phyloP scores from a whole-genome alignment of 2,888 invertebrate species.

The Pachliopta kotzebuea region DNA sequence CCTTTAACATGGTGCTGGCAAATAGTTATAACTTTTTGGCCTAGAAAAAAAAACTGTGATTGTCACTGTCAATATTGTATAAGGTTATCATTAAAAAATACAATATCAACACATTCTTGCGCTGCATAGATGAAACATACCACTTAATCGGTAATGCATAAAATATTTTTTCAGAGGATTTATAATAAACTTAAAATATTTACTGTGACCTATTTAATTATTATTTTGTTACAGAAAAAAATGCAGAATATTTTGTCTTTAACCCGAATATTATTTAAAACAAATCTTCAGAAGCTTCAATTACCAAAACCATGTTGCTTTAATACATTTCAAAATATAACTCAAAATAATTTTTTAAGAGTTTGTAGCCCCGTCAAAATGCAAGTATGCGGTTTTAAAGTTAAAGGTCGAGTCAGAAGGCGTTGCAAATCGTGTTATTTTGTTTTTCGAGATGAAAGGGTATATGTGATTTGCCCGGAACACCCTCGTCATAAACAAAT shows the following conservation, averaged over 20 bases:
- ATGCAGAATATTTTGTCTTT: conserved; percentile 54
- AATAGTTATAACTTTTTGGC: too few species aligned
- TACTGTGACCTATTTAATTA: not conserved
- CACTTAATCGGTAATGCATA: too few species aligned
- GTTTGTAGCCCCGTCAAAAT: conserved; percentile 50
- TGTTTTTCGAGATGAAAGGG: conserved; percentile 83
- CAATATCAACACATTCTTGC: too few species aligned
- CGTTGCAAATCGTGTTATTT: conserved; percentile 91
- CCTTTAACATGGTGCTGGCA: too few species aligned
- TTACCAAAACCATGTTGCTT: conserved; percentile 40
- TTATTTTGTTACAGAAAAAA: conserved; percentile 3
- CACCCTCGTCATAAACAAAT: conserved; percentile 91
- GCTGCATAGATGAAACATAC: too few species aligned
- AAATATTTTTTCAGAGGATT: too few species aligned
- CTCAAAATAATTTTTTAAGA: conserved; percentile 45
- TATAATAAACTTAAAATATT: too few species aligned
- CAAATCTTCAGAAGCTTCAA: conserved; percentile 35
- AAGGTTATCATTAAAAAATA: too few species aligned
- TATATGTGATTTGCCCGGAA: conserved; percentile 87
- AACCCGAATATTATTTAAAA: conserved; percentile 40
- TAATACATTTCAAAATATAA: conserved; percentile 43
- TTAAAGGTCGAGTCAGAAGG: conserved; percentile 83
- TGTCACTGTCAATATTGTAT: too few species aligned
- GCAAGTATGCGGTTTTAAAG: conserved; percentile 80
- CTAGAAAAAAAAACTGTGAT: too few species aligned